A percentile compares a stretch with the other conserved stretches of the same genome.
phyloP scores from a whole-genome alignment of 2,113 vertebrate genomes.

The Hippoglossus stenolepis region DNA sequence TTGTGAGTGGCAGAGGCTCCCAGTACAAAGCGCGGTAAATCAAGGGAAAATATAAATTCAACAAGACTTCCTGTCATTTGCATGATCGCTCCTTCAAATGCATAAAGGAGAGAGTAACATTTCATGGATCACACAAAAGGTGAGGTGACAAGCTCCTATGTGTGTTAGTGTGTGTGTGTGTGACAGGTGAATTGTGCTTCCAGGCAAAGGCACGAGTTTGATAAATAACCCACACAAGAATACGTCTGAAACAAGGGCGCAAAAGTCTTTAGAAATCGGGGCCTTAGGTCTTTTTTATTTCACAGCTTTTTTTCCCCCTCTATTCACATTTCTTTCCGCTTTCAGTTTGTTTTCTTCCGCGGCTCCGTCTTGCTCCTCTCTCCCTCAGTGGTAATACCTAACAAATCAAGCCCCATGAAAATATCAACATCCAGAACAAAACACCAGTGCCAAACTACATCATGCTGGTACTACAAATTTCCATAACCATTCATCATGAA shows the following conservation, averaged over 20 bases:
- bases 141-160: constrained; percentile 14
- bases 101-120: constrained; percentile 20
- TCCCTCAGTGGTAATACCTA: constrained; percentile 15
- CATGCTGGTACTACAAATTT: constrained; percentile 36
- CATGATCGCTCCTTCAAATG: background rate
- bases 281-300: constrained; percentile 35
- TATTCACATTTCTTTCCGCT: constrained; percentile 11
- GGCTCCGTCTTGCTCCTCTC: constrained; percentile 20
- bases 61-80: background rate
- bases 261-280: constrained; percentile 37
- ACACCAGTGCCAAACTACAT: constrained; percentile 22
- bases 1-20: background rate
- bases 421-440: constrained; percentile 19
- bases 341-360: constrained; percentile 32
- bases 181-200: constrained; percentile 45
- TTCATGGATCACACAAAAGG: constrained; percentile 41
- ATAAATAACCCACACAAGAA: constrained; percentile 59
- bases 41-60: background rate
- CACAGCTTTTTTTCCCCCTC: constrained; percentile 7
- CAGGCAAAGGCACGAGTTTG: constrained; percentile 34
- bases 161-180: background rate
- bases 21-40: background rate
- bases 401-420: constrained; percentile 34
- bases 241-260: constrained; percentile 47
- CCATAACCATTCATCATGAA: constrained; percentile 7